phyloP scores from a whole-genome alignment of 1,140 invertebrate species.

The Penaeus vannamei region DNA sequence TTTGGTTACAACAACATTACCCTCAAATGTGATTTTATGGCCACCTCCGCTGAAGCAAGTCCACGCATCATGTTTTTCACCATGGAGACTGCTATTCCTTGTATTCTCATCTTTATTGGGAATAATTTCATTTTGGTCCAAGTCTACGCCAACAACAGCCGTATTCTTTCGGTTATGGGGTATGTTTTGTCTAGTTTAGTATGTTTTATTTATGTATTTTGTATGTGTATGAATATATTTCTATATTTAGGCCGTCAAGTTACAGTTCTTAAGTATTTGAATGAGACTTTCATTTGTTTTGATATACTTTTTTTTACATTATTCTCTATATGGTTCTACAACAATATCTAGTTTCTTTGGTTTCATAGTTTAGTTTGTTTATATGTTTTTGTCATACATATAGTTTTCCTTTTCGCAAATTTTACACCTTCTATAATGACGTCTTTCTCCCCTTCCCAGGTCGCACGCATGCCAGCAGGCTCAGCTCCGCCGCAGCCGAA shows the following conservation, averaged over 20 bases:
- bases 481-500: constrained; percentile 62
- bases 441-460: neutral
- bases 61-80: constrained; percentile 62
- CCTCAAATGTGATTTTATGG: constrained; percentile 64
- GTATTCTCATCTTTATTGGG: constrained; percentile 63
- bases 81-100: constrained; percentile 63
- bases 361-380: neutral
- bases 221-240: neutral
- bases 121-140: constrained; percentile 63
- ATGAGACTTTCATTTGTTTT: too few species aligned
- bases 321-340: too few species aligned
- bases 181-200: neutral
- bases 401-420: neutral
- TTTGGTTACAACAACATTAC: constrained; percentile 62
- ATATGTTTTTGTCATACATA: neutral
- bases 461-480: constrained; percentile 31
- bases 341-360: too few species aligned
- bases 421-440: too few species aligned
- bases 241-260: too few species aligned
- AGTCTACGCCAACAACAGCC: constrained; percentile 42
- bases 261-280: too few species aligned
- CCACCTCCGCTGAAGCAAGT: neutral
- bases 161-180: constrained; percentile 19
- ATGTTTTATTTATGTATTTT: neutral
- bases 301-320: too few species aligned